Conservation (phyloP, 2,888 invertebrate species). For the Papilio gigon region DNA sequence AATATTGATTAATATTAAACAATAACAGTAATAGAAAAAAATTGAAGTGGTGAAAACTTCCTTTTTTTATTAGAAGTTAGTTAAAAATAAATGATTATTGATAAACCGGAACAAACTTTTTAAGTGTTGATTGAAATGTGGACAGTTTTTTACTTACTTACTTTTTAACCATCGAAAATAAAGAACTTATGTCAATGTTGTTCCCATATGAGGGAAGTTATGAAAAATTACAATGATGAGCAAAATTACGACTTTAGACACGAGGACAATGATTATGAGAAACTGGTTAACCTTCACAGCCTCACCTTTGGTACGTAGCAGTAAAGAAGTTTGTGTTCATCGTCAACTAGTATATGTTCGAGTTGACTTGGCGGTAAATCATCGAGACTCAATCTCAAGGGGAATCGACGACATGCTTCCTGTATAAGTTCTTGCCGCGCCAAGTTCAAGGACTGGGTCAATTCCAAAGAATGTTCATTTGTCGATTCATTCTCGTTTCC, state of each 20-base stretch:
- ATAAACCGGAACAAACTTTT: too few relatives aligned
- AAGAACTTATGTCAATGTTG: too few relatives aligned
- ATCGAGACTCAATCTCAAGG: conserved; percentile 68
- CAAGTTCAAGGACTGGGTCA: conserved; percentile 84
- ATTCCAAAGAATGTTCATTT: conserved; percentile 78
- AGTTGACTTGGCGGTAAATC: conserved; percentile 82
- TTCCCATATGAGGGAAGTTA: background rate
- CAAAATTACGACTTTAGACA: background rate
- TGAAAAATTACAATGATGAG: background rate
- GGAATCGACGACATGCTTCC: conserved; percentile 82
- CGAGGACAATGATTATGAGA: conserved; percentile 37
- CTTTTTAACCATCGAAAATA: too few relatives aligned
- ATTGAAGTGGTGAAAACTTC: too few relatives aligned
- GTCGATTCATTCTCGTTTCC: conserved; percentile 55
- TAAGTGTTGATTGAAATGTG: too few relatives aligned
- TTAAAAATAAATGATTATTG: too few relatives aligned
- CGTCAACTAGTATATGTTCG: conserved; percentile 92
- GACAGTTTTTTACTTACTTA: too few relatives aligned
- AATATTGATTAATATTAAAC: too few relatives aligned
- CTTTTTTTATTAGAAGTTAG: too few relatives aligned
- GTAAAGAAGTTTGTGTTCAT: conserved; percentile 91
- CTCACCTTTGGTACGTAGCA: conserved; percentile 97
- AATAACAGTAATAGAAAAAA: too few relatives aligned
- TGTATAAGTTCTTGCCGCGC: conserved; percentile 84
- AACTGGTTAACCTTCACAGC: conserved; percentile 59